A percentile compares a stretch with the other conserved stretches of the same genome.
Conservation (phyloP, 2,888 invertebrate species). For the Byasa hedistus region DNA sequence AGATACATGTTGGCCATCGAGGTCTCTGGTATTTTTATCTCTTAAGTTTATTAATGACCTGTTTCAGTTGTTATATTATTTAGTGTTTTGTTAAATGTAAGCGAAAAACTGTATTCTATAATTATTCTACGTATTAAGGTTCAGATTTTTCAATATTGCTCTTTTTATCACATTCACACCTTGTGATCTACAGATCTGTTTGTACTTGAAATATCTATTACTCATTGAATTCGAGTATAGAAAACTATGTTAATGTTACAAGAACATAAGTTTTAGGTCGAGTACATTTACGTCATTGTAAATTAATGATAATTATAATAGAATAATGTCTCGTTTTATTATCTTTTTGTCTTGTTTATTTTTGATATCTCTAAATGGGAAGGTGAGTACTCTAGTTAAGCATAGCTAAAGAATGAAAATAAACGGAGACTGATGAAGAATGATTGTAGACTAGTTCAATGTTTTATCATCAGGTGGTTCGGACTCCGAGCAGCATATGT, state of each 20-base stretch:
- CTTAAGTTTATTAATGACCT: no score
- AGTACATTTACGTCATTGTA: slow-evolving; percentile 53
- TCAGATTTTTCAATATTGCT: neutral
- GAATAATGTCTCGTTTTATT: slow-evolving; percentile 55
- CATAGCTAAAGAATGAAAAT: slow-evolving; percentile 26
- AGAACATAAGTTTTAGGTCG: slow-evolving; percentile 53
- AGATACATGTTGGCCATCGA: no score
- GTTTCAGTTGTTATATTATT: neutral
- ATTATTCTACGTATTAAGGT: neutral
- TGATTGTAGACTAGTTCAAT: slow-evolving; percentile 57
- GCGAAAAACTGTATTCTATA: neutral
- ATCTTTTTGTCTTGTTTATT: slow-evolving; percentile 55
- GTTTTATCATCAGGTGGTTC: slow-evolving; percentile 69
- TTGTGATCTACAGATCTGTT: slow-evolving; percentile 37
- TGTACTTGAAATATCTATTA: slow-evolving; percentile 38
- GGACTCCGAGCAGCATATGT: slow-evolving; percentile 76
- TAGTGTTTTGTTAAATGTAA: neutral
- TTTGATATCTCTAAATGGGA: slow-evolving; percentile 52
- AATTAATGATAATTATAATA: slow-evolving; percentile 62
- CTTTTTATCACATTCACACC: neutral
- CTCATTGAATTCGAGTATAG: slow-evolving; percentile 43
- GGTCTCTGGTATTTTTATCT: no score
- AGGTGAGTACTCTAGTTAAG: slow-evolving; percentile 37
- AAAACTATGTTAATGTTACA: slow-evolving; percentile 44
- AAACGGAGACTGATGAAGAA: slow-evolving; percentile 27